Base-by-base conservation (phyloP, 2,888 invertebrate species). In the Steromphala cineraria region DNA sequence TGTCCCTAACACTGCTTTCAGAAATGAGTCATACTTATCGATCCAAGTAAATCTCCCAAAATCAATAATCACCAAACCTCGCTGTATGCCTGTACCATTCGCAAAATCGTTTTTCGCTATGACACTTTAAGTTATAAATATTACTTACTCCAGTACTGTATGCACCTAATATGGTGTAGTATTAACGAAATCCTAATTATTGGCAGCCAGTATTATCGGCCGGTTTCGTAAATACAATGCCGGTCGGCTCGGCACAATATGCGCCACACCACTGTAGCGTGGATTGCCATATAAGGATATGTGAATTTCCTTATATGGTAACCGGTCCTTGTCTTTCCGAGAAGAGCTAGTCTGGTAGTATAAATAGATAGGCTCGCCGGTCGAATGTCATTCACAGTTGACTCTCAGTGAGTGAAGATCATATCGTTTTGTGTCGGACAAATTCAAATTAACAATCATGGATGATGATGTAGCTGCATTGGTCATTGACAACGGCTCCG, bases 401-500 rank as follows among this genome's bases (percentile, higher is more conserved):
- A 28, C 62, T 62, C 28, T 62, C 62, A 62, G 62, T 62, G 28
- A 62, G 62, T 46, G 10, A 1, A 46, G 62, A 62, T 13, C 24
- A 62, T 62, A 62, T 62, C 62, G n/a, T 28, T 62, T 62, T 15
- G 24, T 24, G 62, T 24, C 19, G 15, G 28, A 17, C 62, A 62
- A 62, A 19, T 28, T 28, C 28, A 28, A 62, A 62, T 28, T 15
- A 10, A 13, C 17, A 28, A 5, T n/a, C 80, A 75, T 80, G 75
- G 89, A 90, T 82, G 89, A 89, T 52, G 90, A 89, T 67, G 88
- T 90, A 96, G 92, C 92, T 78, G 92, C 92, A 81, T 85, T 92
- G 74, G 92, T 92, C 82, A 90, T 92, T 78, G 98, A 98, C 95
- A 96, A 96, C 94, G 98, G 98, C 83, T 97, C 97, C 92, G 96